Evolutionary conservation across 2,797 vertebrate genomes (phyloP), one percentile per base, ranked within the genome.

Genomic region (Microctenopoma lineatum): DNA sequence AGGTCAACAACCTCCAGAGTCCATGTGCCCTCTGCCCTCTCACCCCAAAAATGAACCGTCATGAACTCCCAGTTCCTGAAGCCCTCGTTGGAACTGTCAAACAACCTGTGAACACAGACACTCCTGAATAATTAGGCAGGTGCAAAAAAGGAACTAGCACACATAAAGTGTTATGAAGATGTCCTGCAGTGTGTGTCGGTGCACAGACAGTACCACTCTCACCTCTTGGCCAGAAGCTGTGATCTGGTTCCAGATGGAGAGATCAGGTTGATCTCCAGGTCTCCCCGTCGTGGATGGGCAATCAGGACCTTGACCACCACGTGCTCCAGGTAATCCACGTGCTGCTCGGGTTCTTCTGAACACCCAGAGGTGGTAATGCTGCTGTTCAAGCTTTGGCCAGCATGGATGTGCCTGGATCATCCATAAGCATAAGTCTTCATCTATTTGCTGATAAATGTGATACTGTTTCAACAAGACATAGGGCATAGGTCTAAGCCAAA

Each of bases 31-130:
- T 94, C 93, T 0, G 96, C 94, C 56, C 86, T 93, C 84, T 98
- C 97, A 7, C 96, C 96, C 97, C 97, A 98, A 83, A 96, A 96
- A 82, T 98, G 96, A 50, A 98, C 96, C 0, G 95, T 96, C 97
- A 98, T 98, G 89, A 98, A 97, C 78, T 97, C 96, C 97, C 97
- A 98, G 92, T 96, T 94, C 51, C 94, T 96, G 85, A 98, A 98
- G 3, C 97, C 97, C 75, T 97, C 94, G 0, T 87, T 96, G 51
- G 96, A 97, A 75, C 93, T 94, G 87, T 98, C 97, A 42, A 96
- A 95, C 64, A 94, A 84, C 68, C 96, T 98, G 89, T 16, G 48
- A 62, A 45, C 16, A 66, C 36, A 45, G 21, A 13, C 10, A 36
- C 4, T 5, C 18, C 18, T 38, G 15, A 7, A 44, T 7, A 15